Base-by-base conservation (phyloP, 2,113 vertebrate genomes). In the Heloderma charlesbogerti region DNA sequence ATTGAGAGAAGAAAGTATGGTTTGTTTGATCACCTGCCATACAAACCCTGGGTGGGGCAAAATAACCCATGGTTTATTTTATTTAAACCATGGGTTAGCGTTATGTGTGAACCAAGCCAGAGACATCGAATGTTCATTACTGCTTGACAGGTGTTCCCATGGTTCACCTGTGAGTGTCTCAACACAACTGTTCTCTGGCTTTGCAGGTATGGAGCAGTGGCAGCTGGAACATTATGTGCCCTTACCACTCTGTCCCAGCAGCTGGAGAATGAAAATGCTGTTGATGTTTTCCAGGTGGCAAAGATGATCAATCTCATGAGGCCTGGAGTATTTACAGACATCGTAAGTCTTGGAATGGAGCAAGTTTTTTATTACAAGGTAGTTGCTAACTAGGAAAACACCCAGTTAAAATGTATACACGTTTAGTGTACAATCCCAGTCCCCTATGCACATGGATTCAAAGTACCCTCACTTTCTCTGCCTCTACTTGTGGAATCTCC, bases 271-370 rank as follows among this genome's bases (percentile, higher is more conserved):
- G 99, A 99, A 95, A 99, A 98, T 10, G 98, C 98, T 43, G 98
- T 99, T 25, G 99, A 99, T 97, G 98, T 99, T 95, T 99, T 99
- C 97, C 99, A 99, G 97, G 99, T 99, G 98, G 99, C 99, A 89
- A 99, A 99, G 97, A 99, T 99, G 99, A 99, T 99, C 96, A 99
- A 99, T 97, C 98, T 99, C 34, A 99, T 99, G 99, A 98, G 99
- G 96, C 99, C 99, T 90, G 99, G 99, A 92, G 99, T 99, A 96
- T 99, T 99, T 97, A 99, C 99, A 97, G 99, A 99, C 95, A 98
- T 99, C 91, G 99, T 99, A 97, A 99, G 99, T 98, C 91, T 89
- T 89, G 79, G 79, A 81, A 54, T 51, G 89, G 80, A 93, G 74
- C 88, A 94, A 92, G 20, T 60, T 72, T 25, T 34, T 13, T 10